Conservation (phyloP, 92 coral and sea anemone genomes). For the Epizoanthus ramosus region DNA sequence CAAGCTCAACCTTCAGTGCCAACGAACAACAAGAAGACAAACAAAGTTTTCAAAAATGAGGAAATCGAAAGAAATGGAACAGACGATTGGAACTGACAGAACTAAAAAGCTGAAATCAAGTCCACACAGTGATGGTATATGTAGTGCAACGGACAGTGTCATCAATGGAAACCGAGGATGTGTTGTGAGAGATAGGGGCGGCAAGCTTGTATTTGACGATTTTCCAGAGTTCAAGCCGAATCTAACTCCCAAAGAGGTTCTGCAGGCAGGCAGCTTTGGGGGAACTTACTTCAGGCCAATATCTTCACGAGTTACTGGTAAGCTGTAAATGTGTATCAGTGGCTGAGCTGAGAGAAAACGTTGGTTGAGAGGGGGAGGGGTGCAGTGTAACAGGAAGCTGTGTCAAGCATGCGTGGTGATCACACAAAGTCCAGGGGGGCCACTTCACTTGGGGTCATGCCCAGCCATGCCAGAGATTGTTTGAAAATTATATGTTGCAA, state of each 20-base stretch:
- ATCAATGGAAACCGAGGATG: not conserved
- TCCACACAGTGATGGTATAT: not conserved
- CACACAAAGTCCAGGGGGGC: too few relatives aligned
- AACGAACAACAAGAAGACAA: not conserved
- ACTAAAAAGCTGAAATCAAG: conserved; percentile 22
- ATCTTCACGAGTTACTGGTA: conserved; percentile 75
- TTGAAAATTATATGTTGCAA: too few relatives aligned
- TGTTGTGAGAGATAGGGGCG: conserved; percentile 67
- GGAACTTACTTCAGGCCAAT: conserved; percentile 85
- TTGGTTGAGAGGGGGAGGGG: too few relatives aligned
- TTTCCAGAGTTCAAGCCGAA: conserved; percentile 83
- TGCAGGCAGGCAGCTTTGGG: conserved; percentile 87
- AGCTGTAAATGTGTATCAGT: not conserved
- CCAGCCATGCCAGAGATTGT: too few relatives aligned
- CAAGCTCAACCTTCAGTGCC: not conserved
- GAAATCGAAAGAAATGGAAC: conserved; percentile 14
- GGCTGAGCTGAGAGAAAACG: too few relatives aligned
- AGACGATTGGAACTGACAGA: not conserved
- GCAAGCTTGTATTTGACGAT: conserved; percentile 74
- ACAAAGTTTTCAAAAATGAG: not conserved
- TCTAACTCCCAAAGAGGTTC: conserved; percentile 80
- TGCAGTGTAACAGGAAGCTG: too few relatives aligned
- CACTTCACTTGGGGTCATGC: too few relatives aligned
- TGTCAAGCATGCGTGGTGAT: too few relatives aligned
- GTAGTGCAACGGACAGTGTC: not conserved